Percentiles rank a stretch among this genome's conserved stretches.
Conservation (phyloP, 2,797 vertebrate genomes). For the Hemibagrus guttatus region DNA sequence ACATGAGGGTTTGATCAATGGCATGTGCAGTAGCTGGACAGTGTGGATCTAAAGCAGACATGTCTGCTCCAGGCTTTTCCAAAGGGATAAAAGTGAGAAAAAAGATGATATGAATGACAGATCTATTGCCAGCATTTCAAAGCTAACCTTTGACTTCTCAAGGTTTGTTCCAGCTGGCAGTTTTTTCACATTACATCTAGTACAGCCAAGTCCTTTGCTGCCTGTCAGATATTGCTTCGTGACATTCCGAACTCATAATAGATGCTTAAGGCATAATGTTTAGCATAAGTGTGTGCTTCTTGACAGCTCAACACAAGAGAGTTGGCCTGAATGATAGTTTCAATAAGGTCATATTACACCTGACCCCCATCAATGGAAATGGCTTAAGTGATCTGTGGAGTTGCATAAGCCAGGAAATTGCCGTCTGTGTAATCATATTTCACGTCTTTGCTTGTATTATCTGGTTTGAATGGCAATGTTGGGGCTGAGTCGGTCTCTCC, state of each 20-base stretch:
- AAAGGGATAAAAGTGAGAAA: slow-evolving; percentile 36
- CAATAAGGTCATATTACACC: slow-evolving; percentile 45
- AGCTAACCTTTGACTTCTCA: slow-evolving; percentile 52
- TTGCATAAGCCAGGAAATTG: slow-evolving; percentile 61
- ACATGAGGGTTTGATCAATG: slow-evolving; percentile 64
- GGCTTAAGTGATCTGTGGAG: slow-evolving; percentile 68
- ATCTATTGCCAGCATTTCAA: slow-evolving; percentile 61
- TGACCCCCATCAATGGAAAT: slow-evolving; percentile 34
- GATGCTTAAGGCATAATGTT: slow-evolving; percentile 59
- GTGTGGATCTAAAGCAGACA: slow-evolving; percentile 52
- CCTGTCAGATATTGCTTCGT: slow-evolving; percentile 53
- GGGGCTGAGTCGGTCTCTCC: slow-evolving; percentile 13
- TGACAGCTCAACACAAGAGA: slow-evolving; percentile 53
- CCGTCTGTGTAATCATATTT: slow-evolving; percentile 66
- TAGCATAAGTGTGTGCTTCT: slow-evolving; percentile 22
- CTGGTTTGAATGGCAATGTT: slow-evolving; percentile 49
- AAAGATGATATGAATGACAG: slow-evolving; percentile 58
- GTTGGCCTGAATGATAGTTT: slow-evolving; percentile 37
- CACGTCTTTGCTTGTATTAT: slow-evolving; percentile 66
- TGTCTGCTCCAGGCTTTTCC: slow-evolving; percentile 60
- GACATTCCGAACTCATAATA: slow-evolving; percentile 62
- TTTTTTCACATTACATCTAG: not conserved
- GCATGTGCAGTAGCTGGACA: slow-evolving; percentile 56
- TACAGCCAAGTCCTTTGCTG: slow-evolving; percentile 31
- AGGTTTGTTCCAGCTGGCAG: slow-evolving; percentile 22